These are phyloP conservation scores for Crotalus viridis DNA, from an alignment of 2,113 vertebrate genomes.

Conservation along the genomic window DNA sequence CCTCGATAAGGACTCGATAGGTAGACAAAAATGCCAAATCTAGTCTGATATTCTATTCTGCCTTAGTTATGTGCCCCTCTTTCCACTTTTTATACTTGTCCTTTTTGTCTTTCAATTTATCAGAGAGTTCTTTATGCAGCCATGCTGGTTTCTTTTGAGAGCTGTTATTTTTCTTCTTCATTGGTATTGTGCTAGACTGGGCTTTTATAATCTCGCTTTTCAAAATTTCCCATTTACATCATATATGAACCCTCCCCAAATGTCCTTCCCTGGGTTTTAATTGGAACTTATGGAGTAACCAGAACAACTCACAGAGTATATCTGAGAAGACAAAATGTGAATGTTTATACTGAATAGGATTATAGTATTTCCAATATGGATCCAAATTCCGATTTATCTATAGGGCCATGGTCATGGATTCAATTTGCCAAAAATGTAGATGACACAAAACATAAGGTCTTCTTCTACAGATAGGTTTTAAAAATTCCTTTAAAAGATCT, in stretches of 20 bases:
- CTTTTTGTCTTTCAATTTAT: too few species aligned
- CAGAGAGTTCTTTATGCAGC: too few species aligned
- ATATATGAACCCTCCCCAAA: not conserved
- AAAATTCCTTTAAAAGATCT: not conserved
- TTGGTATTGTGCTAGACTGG: too few species aligned
- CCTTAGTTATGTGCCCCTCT: too few species aligned
- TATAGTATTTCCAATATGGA: not conserved
- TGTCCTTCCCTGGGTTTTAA: not conserved
- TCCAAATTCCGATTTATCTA: not conserved
- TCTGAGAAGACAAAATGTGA: not conserved
- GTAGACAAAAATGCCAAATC: too few species aligned
- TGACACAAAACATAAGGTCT: not conserved
- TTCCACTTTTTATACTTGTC: too few species aligned
- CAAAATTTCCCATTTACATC: rapidly evolving
- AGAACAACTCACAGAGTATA: not conserved
- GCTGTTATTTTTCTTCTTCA: too few species aligned
- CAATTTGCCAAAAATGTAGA: not conserved
- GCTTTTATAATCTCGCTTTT: too few species aligned
- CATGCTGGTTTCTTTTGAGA: too few species aligned
- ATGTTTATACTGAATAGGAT: not conserved
- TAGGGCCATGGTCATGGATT: not conserved
- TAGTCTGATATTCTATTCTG: too few species aligned
- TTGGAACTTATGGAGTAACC: not conserved
- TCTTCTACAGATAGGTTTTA: not conserved
- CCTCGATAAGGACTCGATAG: too few species aligned